These are phyloP conservation scores for Hyles euphorbiae DNA, from an alignment of 1,140 invertebrate species.

Conservation along the genomic window DNA sequence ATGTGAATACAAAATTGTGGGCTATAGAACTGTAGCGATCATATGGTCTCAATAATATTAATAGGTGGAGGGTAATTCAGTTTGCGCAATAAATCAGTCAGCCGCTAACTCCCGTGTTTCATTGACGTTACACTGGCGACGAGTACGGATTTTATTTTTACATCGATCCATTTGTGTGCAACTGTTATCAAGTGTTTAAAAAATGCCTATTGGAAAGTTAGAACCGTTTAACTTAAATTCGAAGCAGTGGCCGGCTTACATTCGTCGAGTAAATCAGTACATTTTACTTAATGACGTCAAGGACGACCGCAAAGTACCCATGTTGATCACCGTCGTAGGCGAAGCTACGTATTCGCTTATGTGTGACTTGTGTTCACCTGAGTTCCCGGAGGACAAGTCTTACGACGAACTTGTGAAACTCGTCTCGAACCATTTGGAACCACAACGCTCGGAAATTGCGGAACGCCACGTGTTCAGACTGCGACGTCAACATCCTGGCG, in stretches of 20 bases:
- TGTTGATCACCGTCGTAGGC: conserved; percentile 33
- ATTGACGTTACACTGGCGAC: too few relatives aligned
- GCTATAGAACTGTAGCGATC: too few relatives aligned
- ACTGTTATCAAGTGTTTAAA: too few relatives aligned
- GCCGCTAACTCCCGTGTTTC: too few relatives aligned
- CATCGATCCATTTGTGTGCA: too few relatives aligned
- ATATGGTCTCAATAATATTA: too few relatives aligned
- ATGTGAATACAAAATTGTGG: too few relatives aligned
- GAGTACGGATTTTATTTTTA: too few relatives aligned
- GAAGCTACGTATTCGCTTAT: conserved; percentile 29
- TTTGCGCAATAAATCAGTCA: too few relatives aligned
- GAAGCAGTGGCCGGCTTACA: conserved; percentile 29
- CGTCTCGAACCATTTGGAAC: conserved; percentile 27
- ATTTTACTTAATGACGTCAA: conserved; percentile 33
- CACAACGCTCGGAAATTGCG: conserved; percentile 30
- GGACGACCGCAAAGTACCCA: conserved; percentile 20
- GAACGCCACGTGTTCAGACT: too few relatives aligned
- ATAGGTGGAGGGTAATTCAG: too few relatives aligned
- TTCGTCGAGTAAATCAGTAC: conserved; percentile 34
- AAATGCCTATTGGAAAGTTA: conserved; percentile 22
- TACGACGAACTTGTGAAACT: conserved; percentile 26
- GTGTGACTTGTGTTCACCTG: conserved; percentile 38
- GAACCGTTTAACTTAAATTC: conserved; percentile 20
- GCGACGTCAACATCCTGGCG: too few relatives aligned
- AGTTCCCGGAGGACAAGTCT: conserved; percentile 22